Evolutionary conservation across 2,888 invertebrate species (phyloP), one percentile per base, ranked within the genome.

Genomic region (Crepidodera aurea): DNA sequence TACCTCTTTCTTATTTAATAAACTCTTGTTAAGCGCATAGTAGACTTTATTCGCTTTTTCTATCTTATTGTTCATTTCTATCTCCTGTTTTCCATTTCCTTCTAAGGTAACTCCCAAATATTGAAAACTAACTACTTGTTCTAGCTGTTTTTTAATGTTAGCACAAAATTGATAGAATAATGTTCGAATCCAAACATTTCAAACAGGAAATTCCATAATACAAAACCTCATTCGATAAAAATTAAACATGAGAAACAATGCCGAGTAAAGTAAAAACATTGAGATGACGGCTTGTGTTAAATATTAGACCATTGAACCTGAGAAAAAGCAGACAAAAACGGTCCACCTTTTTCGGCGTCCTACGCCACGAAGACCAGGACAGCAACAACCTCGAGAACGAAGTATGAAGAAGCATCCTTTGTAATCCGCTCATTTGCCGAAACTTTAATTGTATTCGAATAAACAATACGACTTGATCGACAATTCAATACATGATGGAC

Each of bases 371-470:
- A 37, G n/a, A 13, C 12, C 46, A 19, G 19, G 34, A 19, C 44
- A 27, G 44, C 55, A 40, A 40, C 44, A 37, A 37, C 53, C 34
- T 34, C 50, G 51, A 39, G 39, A 42, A 8, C 29, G 13, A 62
- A 46, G 55, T 60, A 66, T 60, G 69, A 64, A 65, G 65, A 65
- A 66, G 63, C 62, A 68, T 73, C 72, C 72, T 72, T 75, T 73
- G 74, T 72, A 65, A 64, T 61, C 65, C 67, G 63, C 71, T 74
- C 71, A 76, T 76, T 75, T 75, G 75, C 75, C 76, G 77, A 76
- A 75, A 73, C 69, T 75, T 73, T 75, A 75, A 78, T 77, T 77
- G 75, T 77, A 75, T 75, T 73, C 74, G 73, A 73, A 75, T 76
- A 76, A 75, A 78, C 75, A 78, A 76, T 75, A 73, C 72, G 66